Percentiles rank a stretch among this genome's conserved stretches.
Evolutionary conservation across 2,113 vertebrate genomes (phyloP).

Genomic region (Brachyhypopomus occidentalis): DNA sequence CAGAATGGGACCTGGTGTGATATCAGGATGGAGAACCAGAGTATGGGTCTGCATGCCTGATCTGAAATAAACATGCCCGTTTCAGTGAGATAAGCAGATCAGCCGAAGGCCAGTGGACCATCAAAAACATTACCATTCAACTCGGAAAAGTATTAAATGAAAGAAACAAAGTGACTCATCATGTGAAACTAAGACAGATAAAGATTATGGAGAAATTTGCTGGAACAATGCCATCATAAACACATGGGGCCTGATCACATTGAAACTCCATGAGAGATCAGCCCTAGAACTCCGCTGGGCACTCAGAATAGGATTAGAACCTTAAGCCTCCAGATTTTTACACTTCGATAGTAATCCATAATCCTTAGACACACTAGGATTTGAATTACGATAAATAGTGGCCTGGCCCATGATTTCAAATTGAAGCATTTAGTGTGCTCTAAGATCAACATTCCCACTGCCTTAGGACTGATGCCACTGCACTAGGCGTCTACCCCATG

Average conservation of each 20-base stretch:
- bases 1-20: background rate
- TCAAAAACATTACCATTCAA: conserved; percentile 34
- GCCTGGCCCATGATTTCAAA: conserved; percentile 2
- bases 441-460: background rate
- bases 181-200: conserved; percentile 49
- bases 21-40: conserved; percentile 2
- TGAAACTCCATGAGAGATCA: conserved; percentile 59
- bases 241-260: conserved; percentile 53
- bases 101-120: conserved; percentile 37
- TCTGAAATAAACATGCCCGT: conserved; percentile 26
- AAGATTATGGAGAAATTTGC: conserved; percentile 37
- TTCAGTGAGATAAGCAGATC: conserved; percentile 37
- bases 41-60: background rate
- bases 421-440: background rate
- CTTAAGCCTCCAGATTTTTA: conserved; percentile 68
- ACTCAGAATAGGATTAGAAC: conserved; percentile 66
- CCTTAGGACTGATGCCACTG: background rate
- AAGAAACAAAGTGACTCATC: conserved; percentile 22
- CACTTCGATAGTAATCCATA: conserved; percentile 63
- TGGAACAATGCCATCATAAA: conserved; percentile 61
- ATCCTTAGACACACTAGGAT: conserved; percentile 64
- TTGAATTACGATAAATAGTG: conserved; percentile 43
- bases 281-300: conserved; percentile 58
- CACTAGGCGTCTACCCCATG: conserved; percentile 10
- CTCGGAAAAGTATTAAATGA: conserved; percentile 35